phyloP scores from a whole-genome alignment of 2,888 invertebrate genomes.

The Agrochola litura region DNA sequence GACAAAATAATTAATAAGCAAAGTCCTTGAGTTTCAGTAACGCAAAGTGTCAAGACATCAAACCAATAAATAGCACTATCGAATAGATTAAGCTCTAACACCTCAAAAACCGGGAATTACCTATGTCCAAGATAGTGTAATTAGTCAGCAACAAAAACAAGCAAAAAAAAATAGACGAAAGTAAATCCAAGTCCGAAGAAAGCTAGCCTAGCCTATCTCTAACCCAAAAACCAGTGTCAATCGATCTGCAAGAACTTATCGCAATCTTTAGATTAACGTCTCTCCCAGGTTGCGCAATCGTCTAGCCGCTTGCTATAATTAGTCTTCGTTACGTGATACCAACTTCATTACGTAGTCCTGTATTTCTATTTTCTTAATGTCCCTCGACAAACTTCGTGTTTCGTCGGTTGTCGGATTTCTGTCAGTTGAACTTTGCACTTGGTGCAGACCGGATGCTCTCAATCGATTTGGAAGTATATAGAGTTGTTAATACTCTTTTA shows the following conservation, averaged over 20 bases:
- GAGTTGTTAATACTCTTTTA: too few species aligned
- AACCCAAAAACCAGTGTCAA: constrained; percentile 3
- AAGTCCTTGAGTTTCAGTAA: too few species aligned
- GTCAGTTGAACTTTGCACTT: too few species aligned
- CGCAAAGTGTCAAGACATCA: too few species aligned
- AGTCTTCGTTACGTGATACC: too few species aligned
- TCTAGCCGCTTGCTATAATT: neutral
- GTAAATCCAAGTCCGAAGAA: neutral
- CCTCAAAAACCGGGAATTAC: neutral
- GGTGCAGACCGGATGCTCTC: too few species aligned
- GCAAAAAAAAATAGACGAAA: neutral
- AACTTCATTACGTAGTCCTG: neutral
- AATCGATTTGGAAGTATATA: too few species aligned
- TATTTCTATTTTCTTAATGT: too few species aligned
- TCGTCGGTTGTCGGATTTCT: too few species aligned
- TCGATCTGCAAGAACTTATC: constrained; percentile 9
- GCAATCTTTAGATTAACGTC: neutral
- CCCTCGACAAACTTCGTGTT: too few species aligned
- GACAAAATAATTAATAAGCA: too few species aligned
- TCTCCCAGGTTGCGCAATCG: neutral
- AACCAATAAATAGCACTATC: too few species aligned
- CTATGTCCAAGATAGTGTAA: neutral
- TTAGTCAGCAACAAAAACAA: neutral
- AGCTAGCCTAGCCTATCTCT: neutral
- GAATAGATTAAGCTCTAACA: neutral